phyloP scores from a whole-genome alignment of 2,888 invertebrate genomes.

The Diplolepis rosae region DNA sequence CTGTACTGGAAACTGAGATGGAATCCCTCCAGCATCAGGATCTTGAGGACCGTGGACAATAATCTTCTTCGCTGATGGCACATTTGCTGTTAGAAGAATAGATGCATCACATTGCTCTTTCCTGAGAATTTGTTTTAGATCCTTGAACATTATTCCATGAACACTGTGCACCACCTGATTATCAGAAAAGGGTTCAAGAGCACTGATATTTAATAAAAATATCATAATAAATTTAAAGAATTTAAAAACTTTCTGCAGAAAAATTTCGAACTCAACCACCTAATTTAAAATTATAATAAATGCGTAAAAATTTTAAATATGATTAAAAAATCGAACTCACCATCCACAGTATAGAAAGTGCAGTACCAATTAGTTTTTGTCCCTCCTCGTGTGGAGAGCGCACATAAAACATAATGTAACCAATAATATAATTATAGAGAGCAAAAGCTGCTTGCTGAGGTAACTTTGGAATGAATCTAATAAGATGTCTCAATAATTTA shows the following conservation, averaged over 20 bases:
- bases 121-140: slow-evolving; percentile 97
- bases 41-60: slow-evolving; percentile 95
- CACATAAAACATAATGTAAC: slow-evolving; percentile 99
- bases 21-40: slow-evolving; percentile 94
- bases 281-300: too few species aligned
- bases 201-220: too few species aligned
- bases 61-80: slow-evolving; percentile 99
- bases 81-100: slow-evolving; percentile 97
- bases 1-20: slow-evolving; percentile 98
- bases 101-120: slow-evolving; percentile 99
- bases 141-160: slow-evolving; percentile 99
- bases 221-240: too few species aligned
- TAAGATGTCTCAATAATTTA: slow-evolving; percentile 91
- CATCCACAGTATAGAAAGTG: slow-evolving; percentile 97
- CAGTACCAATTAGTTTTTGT: slow-evolving; percentile 94
- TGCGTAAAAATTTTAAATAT: slow-evolving; percentile 14
- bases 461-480: slow-evolving; percentile 92
- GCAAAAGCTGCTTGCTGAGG: slow-evolving; percentile 99
- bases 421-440: slow-evolving; percentile 98
- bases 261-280: too few species aligned
- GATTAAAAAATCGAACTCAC: slow-evolving; percentile 74
- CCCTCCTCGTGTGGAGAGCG: slow-evolving; percentile 96
- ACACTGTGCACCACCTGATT: slow-evolving; percentile 95
- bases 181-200: slow-evolving; percentile 1
- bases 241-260: too few species aligned